Percentiles rank a stretch among this genome's conserved stretches.
Evolutionary conservation across 2,888 invertebrate genomes (phyloP).

Genomic region (Agrotis segetum): DNA sequence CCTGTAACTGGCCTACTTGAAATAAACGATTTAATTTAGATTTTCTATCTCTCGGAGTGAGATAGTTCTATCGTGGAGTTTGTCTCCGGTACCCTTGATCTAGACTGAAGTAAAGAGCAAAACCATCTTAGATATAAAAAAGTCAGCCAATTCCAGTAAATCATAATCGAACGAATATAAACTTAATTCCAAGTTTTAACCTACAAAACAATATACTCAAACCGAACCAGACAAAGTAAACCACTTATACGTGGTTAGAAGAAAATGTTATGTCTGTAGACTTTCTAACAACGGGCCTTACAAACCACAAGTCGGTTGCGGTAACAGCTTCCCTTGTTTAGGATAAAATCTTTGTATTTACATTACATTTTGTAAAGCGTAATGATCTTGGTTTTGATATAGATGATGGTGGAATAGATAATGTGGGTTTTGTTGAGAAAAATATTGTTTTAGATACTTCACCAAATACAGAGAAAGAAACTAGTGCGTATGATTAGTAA

Average conservation of each 20-base stretch:
- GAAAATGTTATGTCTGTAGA: constrained; percentile 50
- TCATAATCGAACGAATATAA: not conserved
- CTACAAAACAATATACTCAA: constrained; percentile 6
- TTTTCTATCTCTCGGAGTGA: not conserved
- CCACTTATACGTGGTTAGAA: constrained; percentile 53
- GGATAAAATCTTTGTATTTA: constrained; percentile 44
- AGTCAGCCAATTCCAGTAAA: too few species aligned
- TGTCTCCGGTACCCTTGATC: too few species aligned
- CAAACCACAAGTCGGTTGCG: constrained; percentile 70
- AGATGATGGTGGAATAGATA: not conserved
- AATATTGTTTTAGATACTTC: not conserved
- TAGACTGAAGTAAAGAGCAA: too few species aligned
- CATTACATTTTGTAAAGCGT: constrained; percentile 32
- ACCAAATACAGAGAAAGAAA: not conserved
- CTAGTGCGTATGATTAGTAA: not conserved
- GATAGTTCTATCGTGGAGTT: too few species aligned
- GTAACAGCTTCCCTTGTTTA: constrained; percentile 52
- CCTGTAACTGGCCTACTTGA: too few species aligned
- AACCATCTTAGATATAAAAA: too few species aligned
- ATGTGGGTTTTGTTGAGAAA: not conserved
- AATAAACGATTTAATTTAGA: not conserved
- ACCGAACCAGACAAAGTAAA: constrained; percentile 20
- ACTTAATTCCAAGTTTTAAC: not conserved
- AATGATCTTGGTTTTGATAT: constrained; percentile 40
- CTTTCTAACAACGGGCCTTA: constrained; percentile 54